Base-by-base conservation (phyloP, 2,797 vertebrate genomes). In the Hydrocynus forskahlii region DNA sequence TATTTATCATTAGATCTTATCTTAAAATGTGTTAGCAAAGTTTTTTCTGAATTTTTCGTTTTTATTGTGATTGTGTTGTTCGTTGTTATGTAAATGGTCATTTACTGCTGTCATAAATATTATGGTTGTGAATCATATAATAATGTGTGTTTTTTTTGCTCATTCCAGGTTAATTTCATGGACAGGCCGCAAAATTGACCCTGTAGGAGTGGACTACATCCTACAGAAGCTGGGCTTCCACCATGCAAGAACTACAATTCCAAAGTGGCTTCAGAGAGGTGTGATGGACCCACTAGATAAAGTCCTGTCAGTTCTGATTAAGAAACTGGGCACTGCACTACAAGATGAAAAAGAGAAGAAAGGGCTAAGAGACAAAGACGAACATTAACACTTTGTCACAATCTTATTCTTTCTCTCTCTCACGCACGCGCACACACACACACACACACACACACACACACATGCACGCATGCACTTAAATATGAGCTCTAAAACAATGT, bases 231-330 rank as follows among this genome's bases (percentile, higher is more conserved):
- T 99, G 82, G 98, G 98, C 84, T 99, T 99, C 91, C 97, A 99
- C 90, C 98, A 99, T 17, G 98, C 98, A 81, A 96, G 98, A 92
- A 99, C 98, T 50, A 99, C 98, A 2, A 99, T 99, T 88, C 98
- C 98, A n/a, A 99, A 99, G 90, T 99, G 98, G 98, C 96, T 99
- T 86, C 98, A 99, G 89, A 94, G 98, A 23, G 98, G 98, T 0
- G 97, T 99, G 84, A 99, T 99, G 98, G 98, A 99, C 90, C 98
- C 98, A 0, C 87, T 99, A 89, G 98, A 99, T 91, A 99, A 99
- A 86, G 98, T 99, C 71, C 90, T 99, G 79, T 99, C 98, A 0
- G 96, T 99, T 79, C 96, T 99, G 38, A 99, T 99, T 78, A 99
- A 98, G 91, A 99, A 99, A 88, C 95, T 99, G 0, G 98, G 97